Base-by-base conservation (phyloP, 1,140 invertebrate species). In the Tenebrio molitor region DNA sequence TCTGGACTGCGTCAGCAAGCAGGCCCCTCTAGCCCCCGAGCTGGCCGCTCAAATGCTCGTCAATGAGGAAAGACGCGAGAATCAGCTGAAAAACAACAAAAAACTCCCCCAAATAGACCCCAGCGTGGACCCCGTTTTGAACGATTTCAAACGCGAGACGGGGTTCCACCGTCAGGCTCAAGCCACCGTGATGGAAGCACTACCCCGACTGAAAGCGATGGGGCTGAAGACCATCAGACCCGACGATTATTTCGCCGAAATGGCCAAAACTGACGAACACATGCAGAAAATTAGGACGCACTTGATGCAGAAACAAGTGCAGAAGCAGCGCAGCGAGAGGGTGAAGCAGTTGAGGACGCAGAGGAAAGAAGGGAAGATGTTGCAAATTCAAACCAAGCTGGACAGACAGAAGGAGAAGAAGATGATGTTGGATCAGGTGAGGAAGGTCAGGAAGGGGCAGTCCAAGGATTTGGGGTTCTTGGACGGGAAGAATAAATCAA, bases 241-340 rank as follows among this genome's bases (percentile, higher is more conserved):
- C 0, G 92, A 95, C 23, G 97, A 99, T 85, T 99, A 98, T 85
- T 99, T 98, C 86, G 98, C 97, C 0, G 94, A 99, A 88, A 99
- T 99, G 98, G 95, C 95, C 1, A 99, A 99, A 83, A 89, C 94
- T 50, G 98, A 99, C 85, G 88, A 90, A 36, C 98, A 99, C 76
- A 99, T 99, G 98, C 95, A 98, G 80, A 98, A 97, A 84, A 91
- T 99, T 0, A 88, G 96, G 50, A 87, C 92, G 79, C 92, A 92
- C 79, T 81, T 99, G 0, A 87, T 96, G 83, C 89, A 93, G 42
- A 95, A 97, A 81, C 92, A 99, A 80, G 87, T 89, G 6, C 89
- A 90, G 6, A 90, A 93, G 53, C 93, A 97, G 74, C 89, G 92
- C 76, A 92, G 91, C 0, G 96, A 99, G 83, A 95, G 95, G 80